A percentile compares a stretch with the other conserved stretches of the same genome.
Conservation (phyloP, 1,140 invertebrate species). For the Neodiprion virginianus region DNA sequence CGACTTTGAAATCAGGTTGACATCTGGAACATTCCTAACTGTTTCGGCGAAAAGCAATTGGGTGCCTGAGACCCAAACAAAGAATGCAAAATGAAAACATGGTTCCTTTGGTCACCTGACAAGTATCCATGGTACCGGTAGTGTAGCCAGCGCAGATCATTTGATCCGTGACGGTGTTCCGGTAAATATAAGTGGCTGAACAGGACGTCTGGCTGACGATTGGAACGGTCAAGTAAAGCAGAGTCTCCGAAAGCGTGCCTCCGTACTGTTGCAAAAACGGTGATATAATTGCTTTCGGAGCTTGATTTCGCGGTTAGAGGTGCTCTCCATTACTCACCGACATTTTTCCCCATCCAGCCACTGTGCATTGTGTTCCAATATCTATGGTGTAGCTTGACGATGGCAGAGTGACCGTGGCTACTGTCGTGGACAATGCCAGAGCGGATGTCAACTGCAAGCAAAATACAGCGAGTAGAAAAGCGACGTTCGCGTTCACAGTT, state of each 20-base stretch:
- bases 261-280: constrained; percentile 8
- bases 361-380: constrained; percentile 37
- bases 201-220: constrained; percentile 25
- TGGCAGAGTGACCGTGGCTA: constrained; percentile 37
- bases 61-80: too few species aligned
- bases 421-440: constrained; percentile 27
- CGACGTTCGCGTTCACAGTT: not conserved
- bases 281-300: constrained; percentile 24
- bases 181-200: constrained; percentile 13
- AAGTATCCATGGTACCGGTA: constrained; percentile 43
- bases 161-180: constrained; percentile 27
- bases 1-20: too few species aligned
- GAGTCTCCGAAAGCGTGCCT: constrained; percentile 10
- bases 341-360: constrained; percentile 68
- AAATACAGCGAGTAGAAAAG: not conserved
- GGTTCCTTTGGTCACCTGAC: constrained; percentile 30
- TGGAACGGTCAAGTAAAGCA: constrained; percentile 19
- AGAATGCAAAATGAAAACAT: too few species aligned
- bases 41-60: too few species aligned
- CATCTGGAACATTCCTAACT: too few species aligned
- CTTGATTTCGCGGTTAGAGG: constrained; percentile 17
- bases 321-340: constrained; percentile 47
- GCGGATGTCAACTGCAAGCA: constrained; percentile 32
- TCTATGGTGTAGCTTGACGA: constrained; percentile 6
- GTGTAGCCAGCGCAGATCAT: constrained; percentile 53